Percentiles rank a stretch among this genome's conserved stretches.
Conservation (phyloP, 2,113 vertebrate species). For the Hippolais icterina region DNA sequence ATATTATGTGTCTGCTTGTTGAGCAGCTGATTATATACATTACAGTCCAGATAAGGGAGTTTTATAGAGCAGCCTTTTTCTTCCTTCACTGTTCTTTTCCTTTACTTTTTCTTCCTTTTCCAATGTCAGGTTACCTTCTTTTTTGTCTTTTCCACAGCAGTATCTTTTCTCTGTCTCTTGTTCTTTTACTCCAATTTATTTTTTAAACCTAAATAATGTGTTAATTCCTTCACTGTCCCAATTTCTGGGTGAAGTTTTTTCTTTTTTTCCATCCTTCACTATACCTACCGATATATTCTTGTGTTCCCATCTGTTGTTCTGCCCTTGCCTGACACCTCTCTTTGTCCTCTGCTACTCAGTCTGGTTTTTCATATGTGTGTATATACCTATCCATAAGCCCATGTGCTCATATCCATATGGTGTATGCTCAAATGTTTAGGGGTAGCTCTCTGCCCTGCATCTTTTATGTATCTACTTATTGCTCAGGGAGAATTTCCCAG, state of each 20-base stretch:
- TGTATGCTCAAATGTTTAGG: neutral
- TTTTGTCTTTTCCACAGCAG: neutral
- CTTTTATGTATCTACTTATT: neutral
- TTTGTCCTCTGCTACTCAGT: neutral
- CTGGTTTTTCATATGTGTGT: neutral
- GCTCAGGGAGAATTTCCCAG: neutral
- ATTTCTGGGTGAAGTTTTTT: neutral
- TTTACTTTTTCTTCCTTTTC: neutral
- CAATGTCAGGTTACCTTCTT: neutral
- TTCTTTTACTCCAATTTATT: neutral
- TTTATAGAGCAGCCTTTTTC: neutral
- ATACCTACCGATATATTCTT: neutral
- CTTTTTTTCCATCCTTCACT: neutral
- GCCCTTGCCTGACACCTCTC: neutral
- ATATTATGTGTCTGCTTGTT: neutral
- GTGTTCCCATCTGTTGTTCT: neutral
- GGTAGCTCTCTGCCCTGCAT: neutral
- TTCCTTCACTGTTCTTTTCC: neutral
- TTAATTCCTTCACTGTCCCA: neutral
- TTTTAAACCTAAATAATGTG: neutral
- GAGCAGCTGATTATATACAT: neutral
- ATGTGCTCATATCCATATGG: neutral
- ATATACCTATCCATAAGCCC: neutral
- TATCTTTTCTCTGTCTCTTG: neutral
- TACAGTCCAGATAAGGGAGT: neutral